Conservation (phyloP, 2,797 vertebrate species). For the Lophotriccus pileatus region DNA sequence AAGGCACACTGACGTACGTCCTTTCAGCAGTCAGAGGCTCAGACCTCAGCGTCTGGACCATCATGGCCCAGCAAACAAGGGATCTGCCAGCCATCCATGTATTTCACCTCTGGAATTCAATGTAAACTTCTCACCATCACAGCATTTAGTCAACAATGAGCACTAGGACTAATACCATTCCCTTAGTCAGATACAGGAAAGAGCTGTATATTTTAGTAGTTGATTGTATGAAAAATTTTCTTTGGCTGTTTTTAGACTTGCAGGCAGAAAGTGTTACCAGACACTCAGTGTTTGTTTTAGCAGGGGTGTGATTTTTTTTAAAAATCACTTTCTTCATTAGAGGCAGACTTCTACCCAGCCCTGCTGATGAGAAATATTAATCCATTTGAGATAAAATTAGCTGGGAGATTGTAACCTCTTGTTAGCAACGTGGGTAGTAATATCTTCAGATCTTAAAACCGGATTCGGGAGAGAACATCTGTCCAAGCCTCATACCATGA, state of each 20-base stretch:
- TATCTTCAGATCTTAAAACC: background rate
- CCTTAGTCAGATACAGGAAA: background rate
- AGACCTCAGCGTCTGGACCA: background rate
- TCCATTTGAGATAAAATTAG: slow-evolving; percentile 29
- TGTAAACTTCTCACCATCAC: background rate
- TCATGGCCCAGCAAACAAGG: background rate
- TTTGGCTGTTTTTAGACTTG: background rate
- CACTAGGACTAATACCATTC: background rate
- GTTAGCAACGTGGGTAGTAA: background rate
- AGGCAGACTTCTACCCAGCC: background rate
- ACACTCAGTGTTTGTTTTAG: background rate
- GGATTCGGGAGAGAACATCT: slow-evolving; percentile 3
- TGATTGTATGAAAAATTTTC: background rate
- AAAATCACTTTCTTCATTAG: background rate
- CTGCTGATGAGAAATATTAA: background rate
- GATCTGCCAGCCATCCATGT: background rate
- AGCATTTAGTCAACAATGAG: background rate
- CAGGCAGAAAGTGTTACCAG: background rate
- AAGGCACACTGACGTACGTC: rapidly evolving
- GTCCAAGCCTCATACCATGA: background rate
- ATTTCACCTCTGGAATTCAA: background rate
- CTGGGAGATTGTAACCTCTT: background rate
- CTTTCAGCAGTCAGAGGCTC: background rate
- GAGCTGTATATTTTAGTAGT: background rate
- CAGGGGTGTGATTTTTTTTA: background rate